Conservation (phyloP, 1,140 invertebrate genomes). For the Epicauta chinensis region DNA sequence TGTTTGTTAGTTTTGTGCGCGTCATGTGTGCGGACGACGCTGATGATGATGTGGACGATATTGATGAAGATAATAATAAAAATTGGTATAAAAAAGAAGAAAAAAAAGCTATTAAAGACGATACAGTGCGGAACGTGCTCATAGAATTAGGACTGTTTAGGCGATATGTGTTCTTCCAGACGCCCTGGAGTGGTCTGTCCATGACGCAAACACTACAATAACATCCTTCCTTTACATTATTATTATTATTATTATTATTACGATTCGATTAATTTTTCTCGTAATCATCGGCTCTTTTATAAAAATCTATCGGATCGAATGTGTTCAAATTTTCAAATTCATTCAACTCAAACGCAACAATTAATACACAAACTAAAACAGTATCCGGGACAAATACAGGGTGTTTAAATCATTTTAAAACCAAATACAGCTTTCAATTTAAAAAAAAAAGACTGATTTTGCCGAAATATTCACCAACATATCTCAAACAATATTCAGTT, state of each 20-base stretch:
- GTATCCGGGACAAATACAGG: too few species aligned
- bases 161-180: slow-evolving; percentile 32
- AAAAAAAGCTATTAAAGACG: neutral
- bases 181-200: slow-evolving; percentile 10
- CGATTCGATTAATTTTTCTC: too few species aligned
- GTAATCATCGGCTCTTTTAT: too few species aligned
- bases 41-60: slow-evolving; percentile 32
- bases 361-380: too few species aligned
- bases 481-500: too few species aligned
- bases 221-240: too few species aligned
- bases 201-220: neutral
- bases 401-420: too few species aligned
- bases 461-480: too few species aligned
- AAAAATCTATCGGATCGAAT: slow-evolving; percentile 6
- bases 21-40: slow-evolving; percentile 40
- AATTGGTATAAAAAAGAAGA: neutral
- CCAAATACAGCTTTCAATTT: too few species aligned
- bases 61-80: slow-evolving; percentile 29
- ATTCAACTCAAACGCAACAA: too few species aligned
- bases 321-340: slow-evolving; percentile 18
- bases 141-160: slow-evolving; percentile 37
- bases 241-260: too few species aligned
- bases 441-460: too few species aligned
- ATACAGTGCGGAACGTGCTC: slow-evolving; percentile 28
- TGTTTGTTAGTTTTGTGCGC: slow-evolving; percentile 40